Evolutionary conservation across 2,888 invertebrate species (phyloP).

Genomic region (Dichetophora obliterata): DNA sequence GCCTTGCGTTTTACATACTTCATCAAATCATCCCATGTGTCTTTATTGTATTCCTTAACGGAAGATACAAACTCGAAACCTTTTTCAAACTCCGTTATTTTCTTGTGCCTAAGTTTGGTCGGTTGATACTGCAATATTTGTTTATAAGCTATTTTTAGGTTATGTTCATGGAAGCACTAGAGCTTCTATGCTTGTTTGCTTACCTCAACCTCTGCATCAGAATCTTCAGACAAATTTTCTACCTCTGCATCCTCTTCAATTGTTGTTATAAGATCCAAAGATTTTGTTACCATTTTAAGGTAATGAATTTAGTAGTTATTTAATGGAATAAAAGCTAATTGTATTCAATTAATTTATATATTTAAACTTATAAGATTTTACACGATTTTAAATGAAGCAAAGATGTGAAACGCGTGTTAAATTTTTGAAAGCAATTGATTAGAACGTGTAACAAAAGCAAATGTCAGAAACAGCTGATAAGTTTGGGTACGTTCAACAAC

Average conservation of each 20-base stretch:
- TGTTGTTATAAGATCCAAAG: constrained; percentile 80
- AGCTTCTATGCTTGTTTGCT: constrained; percentile 46
- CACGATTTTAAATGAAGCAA: background rate
- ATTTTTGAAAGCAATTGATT: background rate
- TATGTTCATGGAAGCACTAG: constrained; percentile 34
- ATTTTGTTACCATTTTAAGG: constrained; percentile 57
- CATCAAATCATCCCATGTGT: constrained; percentile 84
- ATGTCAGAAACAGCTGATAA: constrained; percentile 16
- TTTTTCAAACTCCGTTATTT: constrained; percentile 82
- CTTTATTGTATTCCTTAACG: constrained; percentile 83
- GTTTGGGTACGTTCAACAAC: background rate
- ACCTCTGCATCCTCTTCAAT: constrained; percentile 88
- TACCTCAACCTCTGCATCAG: constrained; percentile 85
- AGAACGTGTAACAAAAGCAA: background rate
- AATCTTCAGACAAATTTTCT: constrained; percentile 83
- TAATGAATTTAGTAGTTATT: background rate
- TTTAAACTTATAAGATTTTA: background rate
- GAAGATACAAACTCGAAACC: constrained; percentile 85
- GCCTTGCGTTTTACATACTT: constrained; percentile 86
- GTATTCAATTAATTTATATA: background rate
- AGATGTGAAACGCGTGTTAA: constrained; percentile 8
- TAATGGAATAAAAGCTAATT: background rate
- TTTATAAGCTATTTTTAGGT: constrained; percentile 29
- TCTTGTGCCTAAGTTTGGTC: constrained; percentile 80
- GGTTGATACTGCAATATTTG: constrained; percentile 80